Conservation (phyloP, 2,888 invertebrate species). For the Xestia xanthographa region DNA sequence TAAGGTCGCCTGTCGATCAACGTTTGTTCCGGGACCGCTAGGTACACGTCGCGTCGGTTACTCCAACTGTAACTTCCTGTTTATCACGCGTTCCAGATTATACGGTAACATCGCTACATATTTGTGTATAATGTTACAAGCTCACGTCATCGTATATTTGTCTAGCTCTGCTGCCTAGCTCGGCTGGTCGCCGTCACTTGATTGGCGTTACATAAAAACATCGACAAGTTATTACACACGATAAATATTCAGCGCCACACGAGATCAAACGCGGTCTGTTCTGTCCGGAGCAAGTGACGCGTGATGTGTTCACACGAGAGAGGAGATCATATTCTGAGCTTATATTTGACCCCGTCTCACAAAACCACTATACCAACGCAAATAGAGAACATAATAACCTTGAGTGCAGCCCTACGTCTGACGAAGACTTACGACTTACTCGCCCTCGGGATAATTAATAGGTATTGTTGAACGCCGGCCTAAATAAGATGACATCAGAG, state of each 20-base stretch:
- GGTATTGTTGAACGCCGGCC: conserved; percentile 33
- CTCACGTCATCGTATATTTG: not conserved
- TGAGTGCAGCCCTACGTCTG: conserved; percentile 4
- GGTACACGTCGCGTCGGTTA: not conserved
- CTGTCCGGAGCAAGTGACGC: not conserved
- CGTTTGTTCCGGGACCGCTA: not conserved
- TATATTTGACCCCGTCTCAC: conserved; percentile 5
- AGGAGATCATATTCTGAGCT: not conserved
- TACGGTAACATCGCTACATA: not conserved
- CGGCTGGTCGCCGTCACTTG: not conserved
- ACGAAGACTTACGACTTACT: conserved; percentile 37
- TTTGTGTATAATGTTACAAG: not conserved
- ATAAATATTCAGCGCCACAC: conserved; percentile 29
- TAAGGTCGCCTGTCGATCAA: not conserved
- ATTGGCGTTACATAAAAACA: conserved; percentile 19
- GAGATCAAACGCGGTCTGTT: conserved; percentile 8
- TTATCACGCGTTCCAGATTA: conserved; percentile 1
- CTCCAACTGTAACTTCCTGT: not conserved
- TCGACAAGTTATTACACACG: conserved; percentile 8
- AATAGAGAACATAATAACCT: conserved; percentile 10
- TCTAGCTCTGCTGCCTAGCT: not conserved
- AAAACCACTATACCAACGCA: conserved; percentile 25
- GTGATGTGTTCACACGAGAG: not conserved
- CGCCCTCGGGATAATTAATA: conserved; percentile 42
- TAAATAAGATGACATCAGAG: conserved; percentile 28